Base-by-base conservation (phyloP, 2,113 vertebrate species). In the Corynorhinus townsendii region DNA sequence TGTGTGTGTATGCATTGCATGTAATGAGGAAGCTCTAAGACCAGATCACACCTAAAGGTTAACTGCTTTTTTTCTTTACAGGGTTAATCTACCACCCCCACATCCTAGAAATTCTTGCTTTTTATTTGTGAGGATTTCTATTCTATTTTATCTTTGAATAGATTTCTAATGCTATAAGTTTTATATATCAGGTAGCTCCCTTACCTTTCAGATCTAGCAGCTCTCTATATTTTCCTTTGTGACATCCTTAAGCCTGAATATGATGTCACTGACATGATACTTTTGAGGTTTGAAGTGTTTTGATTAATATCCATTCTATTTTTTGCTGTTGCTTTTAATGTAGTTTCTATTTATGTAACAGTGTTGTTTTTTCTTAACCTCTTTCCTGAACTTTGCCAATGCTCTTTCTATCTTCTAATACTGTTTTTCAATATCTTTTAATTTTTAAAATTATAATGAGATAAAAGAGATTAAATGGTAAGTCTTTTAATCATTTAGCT, bases 141-240 rank as follows among this genome's bases (percentile, higher is more conserved):
- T 92, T 92, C 80, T 86, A 1, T 69, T 80, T 95, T 26, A 66
- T 69, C 81, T 87, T 88, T 87, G 20, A 80, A 52, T 54, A 75
- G 33, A 64, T 84, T 92, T 87, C 30, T 16, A 87, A 54, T 68
- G 87, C 24, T 47, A 8, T 68, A 20, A 82, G 30, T 35, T 59
- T 43, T 82, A 30, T 62, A 45, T 2, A 43, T 20, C 80, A 71
- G 19, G 28, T 77, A 86, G 49, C 16, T 81, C 8, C 12, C 80
- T 19, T 86, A 52, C 11, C 19, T 62, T 93, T 16, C 26, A 54
- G 54, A 81, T 86, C 19, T 62, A 72, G 45, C 4, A 93, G 45
- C 14, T 86, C 38, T 90, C 43, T 87, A 64, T 24, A 71, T 86
- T 62, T 85, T 77, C 45, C 15, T 72, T 82, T 40, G 4, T 89